phyloP scores from a whole-genome alignment of 2,888 invertebrate genomes.

The Toxonevra muliebris region DNA sequence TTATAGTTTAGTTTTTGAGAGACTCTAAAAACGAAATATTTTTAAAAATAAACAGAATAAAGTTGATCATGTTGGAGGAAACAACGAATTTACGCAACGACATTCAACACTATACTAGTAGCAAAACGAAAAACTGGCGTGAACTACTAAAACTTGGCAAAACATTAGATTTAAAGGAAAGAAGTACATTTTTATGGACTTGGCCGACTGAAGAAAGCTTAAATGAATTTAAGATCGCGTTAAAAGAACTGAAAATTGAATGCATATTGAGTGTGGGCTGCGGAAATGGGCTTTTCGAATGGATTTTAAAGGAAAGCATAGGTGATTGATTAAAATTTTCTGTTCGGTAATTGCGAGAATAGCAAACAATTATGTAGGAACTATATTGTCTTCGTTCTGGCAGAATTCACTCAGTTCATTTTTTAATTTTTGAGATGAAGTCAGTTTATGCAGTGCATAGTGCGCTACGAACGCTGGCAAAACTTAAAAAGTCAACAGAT shows the following conservation, averaged over 20 bases:
- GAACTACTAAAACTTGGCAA: slow-evolving; percentile 60
- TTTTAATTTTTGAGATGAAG: too few species aligned
- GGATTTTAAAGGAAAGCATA: slow-evolving; percentile 75
- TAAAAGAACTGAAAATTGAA: slow-evolving; percentile 65
- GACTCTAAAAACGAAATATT: background rate
- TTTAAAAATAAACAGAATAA: background rate
- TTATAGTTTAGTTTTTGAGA: background rate
- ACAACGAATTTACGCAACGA: slow-evolving; percentile 3
- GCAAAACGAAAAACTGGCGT: slow-evolving; percentile 63
- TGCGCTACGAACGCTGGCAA: too few species aligned
- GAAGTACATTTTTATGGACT: slow-evolving; percentile 75
- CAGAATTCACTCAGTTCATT: too few species aligned
- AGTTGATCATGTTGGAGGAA: slow-evolving; percentile 11
- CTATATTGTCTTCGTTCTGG: too few species aligned
- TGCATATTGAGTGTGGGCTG: slow-evolving; percentile 78
- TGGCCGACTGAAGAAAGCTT: slow-evolving; percentile 76
- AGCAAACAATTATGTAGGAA: background rate
- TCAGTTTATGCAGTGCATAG: too few species aligned
- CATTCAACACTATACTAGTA: slow-evolving; percentile 46
- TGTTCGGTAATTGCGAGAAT: too few species aligned
- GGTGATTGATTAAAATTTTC: slow-evolving; percentile 64
- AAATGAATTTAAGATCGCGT: slow-evolving; percentile 67
- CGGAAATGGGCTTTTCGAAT: slow-evolving; percentile 83
- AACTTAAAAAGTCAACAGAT: too few species aligned
- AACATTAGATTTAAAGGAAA: slow-evolving; percentile 50